Percentiles rank a stretch among this genome's conserved stretches.
Evolutionary conservation across 2,888 invertebrate genomes (phyloP).

Genomic region (Synergus umbraculus): DNA sequence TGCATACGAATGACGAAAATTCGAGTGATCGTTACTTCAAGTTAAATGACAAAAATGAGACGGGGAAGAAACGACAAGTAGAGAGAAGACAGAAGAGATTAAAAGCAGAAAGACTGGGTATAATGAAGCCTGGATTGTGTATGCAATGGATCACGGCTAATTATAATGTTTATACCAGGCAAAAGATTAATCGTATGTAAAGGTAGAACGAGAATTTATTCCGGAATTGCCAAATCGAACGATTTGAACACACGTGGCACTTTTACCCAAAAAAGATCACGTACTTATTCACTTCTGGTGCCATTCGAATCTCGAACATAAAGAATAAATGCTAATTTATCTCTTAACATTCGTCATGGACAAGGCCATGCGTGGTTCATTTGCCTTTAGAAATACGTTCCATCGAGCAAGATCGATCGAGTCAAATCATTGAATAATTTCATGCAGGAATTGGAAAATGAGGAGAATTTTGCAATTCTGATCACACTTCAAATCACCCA

Average conservation of each 20-base stretch:
- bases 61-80: constrained; percentile 48
- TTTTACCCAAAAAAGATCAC: constrained; percentile 52
- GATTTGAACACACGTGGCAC: constrained; percentile 59
- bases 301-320: constrained; percentile 50
- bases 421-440: constrained; percentile 12
- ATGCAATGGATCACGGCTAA: constrained; percentile 27
- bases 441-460: constrained; percentile 5
- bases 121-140: constrained; percentile 36
- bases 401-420: constrained; percentile 23
- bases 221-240: constrained; percentile 47
- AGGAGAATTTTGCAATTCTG: not conserved
- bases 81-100: constrained; percentile 40
- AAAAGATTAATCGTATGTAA: constrained; percentile 42
- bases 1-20: constrained; percentile 73
- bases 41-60: constrained; percentile 55
- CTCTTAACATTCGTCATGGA: constrained; percentile 62
- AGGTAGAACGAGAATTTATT: constrained; percentile 35
- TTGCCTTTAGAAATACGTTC: not conserved
- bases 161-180: constrained; percentile 22
- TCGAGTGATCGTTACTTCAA: constrained; percentile 64
- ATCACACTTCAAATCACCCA: not conserved
- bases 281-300: constrained; percentile 51
- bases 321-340: constrained; percentile 59
- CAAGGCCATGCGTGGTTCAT: constrained; percentile 39
- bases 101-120: constrained; percentile 35